These are phyloP conservation scores for Ciconia nigra DNA, from an alignment of 2,797 vertebrate genomes.

Conservation along the genomic window DNA sequence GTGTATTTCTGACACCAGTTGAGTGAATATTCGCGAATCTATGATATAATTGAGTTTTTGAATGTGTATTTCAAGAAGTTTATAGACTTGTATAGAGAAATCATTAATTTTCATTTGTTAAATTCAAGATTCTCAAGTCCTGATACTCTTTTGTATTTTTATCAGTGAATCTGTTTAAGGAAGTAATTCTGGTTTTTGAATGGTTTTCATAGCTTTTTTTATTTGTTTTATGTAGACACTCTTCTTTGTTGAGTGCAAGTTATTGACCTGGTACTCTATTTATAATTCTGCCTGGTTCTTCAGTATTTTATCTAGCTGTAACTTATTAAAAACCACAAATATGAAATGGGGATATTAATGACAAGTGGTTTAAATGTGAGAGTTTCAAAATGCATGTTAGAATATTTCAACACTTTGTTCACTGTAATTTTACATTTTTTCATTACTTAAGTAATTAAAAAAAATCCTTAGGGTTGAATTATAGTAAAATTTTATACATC, in stretches of 20 bases:
- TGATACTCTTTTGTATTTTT: constrained; percentile 41
- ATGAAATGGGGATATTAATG: constrained; percentile 67
- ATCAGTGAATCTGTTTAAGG: constrained; percentile 56
- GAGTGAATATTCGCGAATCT: constrained; percentile 54
- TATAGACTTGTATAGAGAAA: neutral
- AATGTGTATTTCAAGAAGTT: neutral
- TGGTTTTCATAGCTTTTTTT: neutral
- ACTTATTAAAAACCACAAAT: constrained; percentile 61
- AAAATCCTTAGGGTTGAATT: constrained; percentile 66
- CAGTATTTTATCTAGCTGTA: constrained; percentile 46
- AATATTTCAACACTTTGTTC: constrained; percentile 36
- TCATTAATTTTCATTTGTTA: constrained; percentile 53
- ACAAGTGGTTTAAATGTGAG: constrained; percentile 61
- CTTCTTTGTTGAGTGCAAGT: constrained; percentile 13
- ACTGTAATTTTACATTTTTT: constrained; percentile 67
- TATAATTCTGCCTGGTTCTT: constrained; percentile 20
- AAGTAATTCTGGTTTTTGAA: constrained; percentile 40
- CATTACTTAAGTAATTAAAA: constrained; percentile 69
- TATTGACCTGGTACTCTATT: constrained; percentile 23
- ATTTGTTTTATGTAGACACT: constrained; percentile 9
- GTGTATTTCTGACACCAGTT: constrained; percentile 28
- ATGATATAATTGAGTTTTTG: constrained; percentile 49
- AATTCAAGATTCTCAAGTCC: constrained; percentile 41
- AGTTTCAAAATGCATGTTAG: constrained; percentile 41
- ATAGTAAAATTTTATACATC: constrained; percentile 64